Percentiles rank a stretch among this genome's conserved stretches.
Evolutionary conservation across 2,888 invertebrate species (phyloP).

Genomic region (Gibbula magus): DNA sequence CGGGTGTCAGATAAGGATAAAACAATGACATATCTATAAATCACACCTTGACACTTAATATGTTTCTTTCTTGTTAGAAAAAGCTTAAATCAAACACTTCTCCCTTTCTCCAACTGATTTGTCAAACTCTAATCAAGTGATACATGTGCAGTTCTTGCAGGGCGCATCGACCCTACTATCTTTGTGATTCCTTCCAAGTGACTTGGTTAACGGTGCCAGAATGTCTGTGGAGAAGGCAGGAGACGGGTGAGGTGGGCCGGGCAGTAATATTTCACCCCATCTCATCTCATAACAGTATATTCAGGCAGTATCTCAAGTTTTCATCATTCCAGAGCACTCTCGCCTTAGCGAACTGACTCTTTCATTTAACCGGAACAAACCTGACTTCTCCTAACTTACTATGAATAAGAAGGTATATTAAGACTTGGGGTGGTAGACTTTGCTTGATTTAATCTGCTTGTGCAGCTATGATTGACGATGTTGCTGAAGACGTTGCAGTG

Average conservation of each 20-base stretch:
- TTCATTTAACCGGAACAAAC: too few relatives aligned
- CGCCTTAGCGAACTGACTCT: not conserved
- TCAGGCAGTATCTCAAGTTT: not conserved
- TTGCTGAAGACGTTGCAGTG: not conserved
- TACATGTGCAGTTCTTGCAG: slow-evolving; percentile 12
- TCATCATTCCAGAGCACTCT: not conserved
- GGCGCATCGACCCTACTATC: slow-evolving; percentile 1
- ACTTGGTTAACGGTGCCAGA: slow-evolving; percentile 1
- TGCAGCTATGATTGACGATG: not conserved
- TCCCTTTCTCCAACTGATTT: not conserved
- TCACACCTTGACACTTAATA: too few relatives aligned
- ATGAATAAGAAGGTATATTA: not conserved
- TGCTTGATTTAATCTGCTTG: not conserved
- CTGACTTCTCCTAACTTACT: too few relatives aligned
- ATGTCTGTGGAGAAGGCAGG: not conserved
- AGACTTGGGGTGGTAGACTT: not conserved
- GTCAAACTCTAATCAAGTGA: slow-evolving; percentile 20
- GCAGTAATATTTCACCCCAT: slow-evolving; percentile 9
- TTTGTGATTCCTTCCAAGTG: not conserved
- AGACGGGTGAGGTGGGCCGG: not conserved
- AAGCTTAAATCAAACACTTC: too few relatives aligned
- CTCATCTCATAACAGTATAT: not conserved
- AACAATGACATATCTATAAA: too few relatives aligned
- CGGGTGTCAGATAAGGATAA: too few relatives aligned
- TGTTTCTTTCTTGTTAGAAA: too few relatives aligned